These are phyloP conservation scores for Ctenomys sociabilis DNA, from an alignment of 2,113 vertebrate genomes.

Conservation along the genomic window DNA sequence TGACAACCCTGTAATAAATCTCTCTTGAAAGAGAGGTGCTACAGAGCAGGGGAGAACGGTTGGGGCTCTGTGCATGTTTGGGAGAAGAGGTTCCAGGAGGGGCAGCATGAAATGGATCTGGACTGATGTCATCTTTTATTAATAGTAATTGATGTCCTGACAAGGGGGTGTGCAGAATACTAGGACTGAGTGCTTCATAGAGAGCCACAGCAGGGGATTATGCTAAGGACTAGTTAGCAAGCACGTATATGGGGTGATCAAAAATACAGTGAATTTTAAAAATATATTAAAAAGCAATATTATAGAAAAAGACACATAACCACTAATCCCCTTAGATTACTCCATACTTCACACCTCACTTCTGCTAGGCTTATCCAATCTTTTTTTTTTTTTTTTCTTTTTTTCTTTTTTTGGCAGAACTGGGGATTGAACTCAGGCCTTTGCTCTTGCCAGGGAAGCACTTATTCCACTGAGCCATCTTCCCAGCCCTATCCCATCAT, in stretches of 20 bases:
- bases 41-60: slow-evolving; percentile 5
- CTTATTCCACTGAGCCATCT: no score
- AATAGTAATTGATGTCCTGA: slow-evolving; percentile 51
- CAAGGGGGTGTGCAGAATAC: background rate
- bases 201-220: background rate
- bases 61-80: background rate
- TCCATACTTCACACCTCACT: background rate
- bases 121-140: slow-evolving; percentile 43
- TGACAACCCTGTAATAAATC: slow-evolving; percentile 85
- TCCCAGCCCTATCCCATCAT: no score
- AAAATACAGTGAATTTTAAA: background rate
- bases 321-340: background rate
- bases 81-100: background rate
- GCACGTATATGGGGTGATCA: background rate
- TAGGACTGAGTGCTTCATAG: background rate
- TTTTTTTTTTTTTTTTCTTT: no score
- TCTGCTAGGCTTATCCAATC: background rate
- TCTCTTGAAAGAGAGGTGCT: slow-evolving; percentile 78
- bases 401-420: no score
- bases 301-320: background rate
- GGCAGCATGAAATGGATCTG: slow-evolving; percentile 40
- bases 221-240: background rate
- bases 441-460: no score
- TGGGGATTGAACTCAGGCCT: no score
- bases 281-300: background rate